phyloP scores from a whole-genome alignment of 2,888 invertebrate genomes.

The Pasiphila rectangulata region DNA sequence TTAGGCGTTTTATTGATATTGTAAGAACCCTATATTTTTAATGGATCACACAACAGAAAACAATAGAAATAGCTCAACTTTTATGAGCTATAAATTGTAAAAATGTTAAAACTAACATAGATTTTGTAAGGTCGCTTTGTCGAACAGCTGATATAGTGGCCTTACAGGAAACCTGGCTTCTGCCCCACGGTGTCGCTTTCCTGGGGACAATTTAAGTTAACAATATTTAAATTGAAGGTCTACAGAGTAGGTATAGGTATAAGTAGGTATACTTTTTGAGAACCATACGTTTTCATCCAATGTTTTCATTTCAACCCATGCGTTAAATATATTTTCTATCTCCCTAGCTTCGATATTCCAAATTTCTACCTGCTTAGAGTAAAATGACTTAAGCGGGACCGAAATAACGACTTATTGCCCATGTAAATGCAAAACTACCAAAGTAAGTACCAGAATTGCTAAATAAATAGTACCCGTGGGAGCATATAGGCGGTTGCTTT shows the following conservation, averaged over 20 bases:
- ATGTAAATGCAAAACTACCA: slow-evolving; percentile 25
- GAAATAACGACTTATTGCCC: slow-evolving; percentile 8
- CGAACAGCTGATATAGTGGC: background rate
- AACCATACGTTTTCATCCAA: no score
- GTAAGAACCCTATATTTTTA: background rate
- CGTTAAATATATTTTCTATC: background rate
- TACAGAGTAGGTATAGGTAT: no score
- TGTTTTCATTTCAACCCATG: background rate
- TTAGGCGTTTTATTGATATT: background rate
- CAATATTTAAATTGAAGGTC: no score
- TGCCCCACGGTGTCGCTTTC: no score
- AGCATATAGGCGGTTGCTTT: slow-evolving; percentile 32
- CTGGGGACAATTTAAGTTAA: no score
- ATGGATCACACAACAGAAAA: background rate
- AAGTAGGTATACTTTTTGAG: no score
- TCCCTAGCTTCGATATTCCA: background rate
- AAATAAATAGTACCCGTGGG: slow-evolving; percentile 36
- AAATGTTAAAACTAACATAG: background rate
- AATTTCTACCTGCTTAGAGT: background rate
- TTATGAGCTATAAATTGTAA: background rate
- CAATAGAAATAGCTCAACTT: background rate
- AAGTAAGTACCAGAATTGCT: slow-evolving; percentile 29
- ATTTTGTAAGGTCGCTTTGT: background rate
- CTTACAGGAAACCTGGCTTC: no score
- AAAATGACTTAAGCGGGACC: slow-evolving; percentile 2